phyloP scores from a whole-genome alignment of 1,140 invertebrate genomes.

The Pomphorhynchus laevis region DNA sequence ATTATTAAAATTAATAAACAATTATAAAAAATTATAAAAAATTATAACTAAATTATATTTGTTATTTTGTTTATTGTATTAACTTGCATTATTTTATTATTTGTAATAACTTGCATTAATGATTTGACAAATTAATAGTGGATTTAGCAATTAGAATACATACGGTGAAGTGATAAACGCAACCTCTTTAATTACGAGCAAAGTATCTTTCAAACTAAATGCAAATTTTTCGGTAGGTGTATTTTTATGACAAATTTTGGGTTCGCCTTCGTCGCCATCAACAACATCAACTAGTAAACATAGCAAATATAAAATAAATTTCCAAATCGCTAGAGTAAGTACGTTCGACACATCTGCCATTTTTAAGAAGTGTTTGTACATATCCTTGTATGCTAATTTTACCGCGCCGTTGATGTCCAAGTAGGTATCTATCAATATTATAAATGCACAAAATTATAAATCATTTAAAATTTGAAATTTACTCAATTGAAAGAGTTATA shows the following conservation, averaged over 20 bases:
- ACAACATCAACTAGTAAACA: background rate
- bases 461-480: too few relatives aligned
- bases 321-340: background rate
- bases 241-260: background rate
- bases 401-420: background rate
- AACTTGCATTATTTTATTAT: too few relatives aligned
- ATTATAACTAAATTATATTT: too few relatives aligned
- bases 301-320: too few relatives aligned
- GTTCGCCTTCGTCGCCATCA: background rate
- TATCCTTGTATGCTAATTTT: background rate
- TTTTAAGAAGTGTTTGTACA: background rate
- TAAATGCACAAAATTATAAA: too few relatives aligned
- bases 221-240: background rate
- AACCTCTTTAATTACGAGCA: background rate
- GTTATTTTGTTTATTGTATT: too few relatives aligned
- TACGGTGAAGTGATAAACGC: background rate
- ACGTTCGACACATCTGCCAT: background rate
- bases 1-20: too few relatives aligned
- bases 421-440: background rate
- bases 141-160: too few relatives aligned
- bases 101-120: too few relatives aligned
- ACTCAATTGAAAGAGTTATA: too few relatives aligned
- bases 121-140: too few relatives aligned
- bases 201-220: background rate
- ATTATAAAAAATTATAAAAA: too few relatives aligned